phyloP scores from a whole-genome alignment of 2,797 vertebrate genomes.

The Silurus aristotelis region DNA sequence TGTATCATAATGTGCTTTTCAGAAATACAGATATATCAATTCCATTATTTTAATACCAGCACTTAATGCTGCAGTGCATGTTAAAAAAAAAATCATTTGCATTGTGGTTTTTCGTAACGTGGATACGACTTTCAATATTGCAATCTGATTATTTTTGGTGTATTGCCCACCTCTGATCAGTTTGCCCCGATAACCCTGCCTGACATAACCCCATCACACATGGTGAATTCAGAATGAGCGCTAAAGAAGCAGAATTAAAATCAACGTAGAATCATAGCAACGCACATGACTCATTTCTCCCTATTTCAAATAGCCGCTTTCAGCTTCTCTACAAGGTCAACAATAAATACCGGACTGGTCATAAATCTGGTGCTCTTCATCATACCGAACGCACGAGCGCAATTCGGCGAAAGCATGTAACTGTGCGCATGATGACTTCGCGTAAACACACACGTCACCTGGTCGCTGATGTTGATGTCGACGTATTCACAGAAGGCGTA shows the following conservation, averaged over 20 bases:
- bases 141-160: neutral
- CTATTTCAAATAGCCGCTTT: neutral
- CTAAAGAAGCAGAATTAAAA: neutral
- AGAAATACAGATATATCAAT: neutral
- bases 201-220: neutral
- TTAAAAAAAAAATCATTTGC: neutral
- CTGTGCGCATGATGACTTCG: no score
- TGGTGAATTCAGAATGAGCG: neutral
- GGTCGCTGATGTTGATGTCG: conserved; percentile 92
- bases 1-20: neutral
- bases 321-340: neutral
- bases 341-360: neutral
- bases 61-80: neutral
- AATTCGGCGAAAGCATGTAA: neutral
- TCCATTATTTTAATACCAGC: neutral
- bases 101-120: neutral
- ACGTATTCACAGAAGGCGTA: conserved; percentile 97
- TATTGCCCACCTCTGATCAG: neutral
- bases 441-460: conserved; percentile 71
- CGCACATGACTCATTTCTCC: neutral
- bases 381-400: neutral
- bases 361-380: neutral
- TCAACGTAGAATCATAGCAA: neutral
- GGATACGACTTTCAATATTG: neutral
- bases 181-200: neutral